Conservation (phyloP, 2,888 invertebrate species). For the Blastobasis adustella region DNA sequence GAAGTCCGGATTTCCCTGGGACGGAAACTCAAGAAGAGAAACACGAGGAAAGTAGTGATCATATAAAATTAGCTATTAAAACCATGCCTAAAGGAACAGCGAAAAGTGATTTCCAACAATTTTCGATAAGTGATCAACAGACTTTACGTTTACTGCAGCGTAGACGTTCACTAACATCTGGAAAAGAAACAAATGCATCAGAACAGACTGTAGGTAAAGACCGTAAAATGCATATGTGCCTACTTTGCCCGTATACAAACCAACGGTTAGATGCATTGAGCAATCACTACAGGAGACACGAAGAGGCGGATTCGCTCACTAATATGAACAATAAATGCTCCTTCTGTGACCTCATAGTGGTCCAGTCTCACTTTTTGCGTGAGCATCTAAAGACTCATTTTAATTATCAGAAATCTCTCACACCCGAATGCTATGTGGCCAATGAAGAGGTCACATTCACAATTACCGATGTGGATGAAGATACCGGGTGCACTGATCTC, state of each 20-base stretch:
- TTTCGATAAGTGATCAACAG: constrained; percentile 78
- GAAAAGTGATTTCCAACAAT: constrained; percentile 67
- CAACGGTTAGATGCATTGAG: constrained; percentile 82
- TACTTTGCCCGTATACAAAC: constrained; percentile 87
- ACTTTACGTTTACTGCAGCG: constrained; percentile 75
- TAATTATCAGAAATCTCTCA: constrained; percentile 68
- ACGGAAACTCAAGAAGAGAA: constrained; percentile 35
- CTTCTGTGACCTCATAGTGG: constrained; percentile 87
- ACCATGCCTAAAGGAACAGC: constrained; percentile 58
- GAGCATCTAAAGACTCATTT: constrained; percentile 90
- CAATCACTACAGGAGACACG: constrained; percentile 85
- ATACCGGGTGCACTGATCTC: constrained; percentile 47
- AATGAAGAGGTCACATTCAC: constrained; percentile 76
- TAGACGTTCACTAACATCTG: constrained; percentile 56
- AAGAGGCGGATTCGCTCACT: constrained; percentile 72
- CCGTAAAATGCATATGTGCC: constrained; percentile 79
- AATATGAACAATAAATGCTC: constrained; percentile 81
- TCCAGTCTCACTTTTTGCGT: constrained; percentile 81
- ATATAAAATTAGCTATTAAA: constrained; percentile 63
- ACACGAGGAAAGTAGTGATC: constrained; percentile 40
- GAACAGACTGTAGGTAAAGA: constrained; percentile 71
- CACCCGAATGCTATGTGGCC: constrained; percentile 76
- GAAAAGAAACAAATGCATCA: constrained; percentile 38
- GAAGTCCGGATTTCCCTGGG: constrained; percentile 12
- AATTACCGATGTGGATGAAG: constrained; percentile 63